Evolutionary conservation across 2,113 vertebrate species (phyloP), one percentile per base, ranked within the genome.

Genomic region (Origma solitaria): DNA sequence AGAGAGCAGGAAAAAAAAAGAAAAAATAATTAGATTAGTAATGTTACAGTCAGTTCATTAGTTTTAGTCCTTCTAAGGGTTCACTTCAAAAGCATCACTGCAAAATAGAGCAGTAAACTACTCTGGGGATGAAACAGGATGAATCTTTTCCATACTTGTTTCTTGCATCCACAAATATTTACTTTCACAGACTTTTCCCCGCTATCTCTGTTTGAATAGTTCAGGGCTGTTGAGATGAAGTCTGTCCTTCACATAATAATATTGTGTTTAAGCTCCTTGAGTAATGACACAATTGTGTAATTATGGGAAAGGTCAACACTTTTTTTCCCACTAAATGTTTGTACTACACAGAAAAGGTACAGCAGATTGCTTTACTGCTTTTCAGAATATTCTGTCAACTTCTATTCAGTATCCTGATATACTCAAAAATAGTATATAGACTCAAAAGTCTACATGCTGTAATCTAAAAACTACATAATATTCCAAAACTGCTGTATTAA

Each of bases 1-100:
- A 97, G 97, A 97, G 64, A 96, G 96, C 97, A 98, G 96, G 91
- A 58, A 69, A 92, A 94, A 92, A 96, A 92, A n/a, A 24, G 38
- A 84, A 84, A 86, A 98, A 82, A 97, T 10, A 90, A 95, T 96
- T 95, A 76, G 56, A 94, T 98, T 98, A 98, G 97, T 96, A 97
- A 97, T 94, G 81, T 90, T 89, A 91, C 33, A 91, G 95, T 95
- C 62, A 90, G 72, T 95, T 85, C 91, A 93, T 96, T 96, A 88
- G 86, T n/a, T 94, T 94, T 93, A 95, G 57, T 92, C 44, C 76
- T 97, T 85, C 81, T 95, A 94, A 91, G 77, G 92, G 35, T 95
- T 96, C 84, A 95, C 70, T 88, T 82, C 86, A 96, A 91, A 94
- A 64, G 64, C 86, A 90, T 89, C 85, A 4, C 35, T 70, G 70